Percentiles rank a stretch among this genome's conserved stretches.
These are phyloP conservation scores for Brachionus rotundiformis DNA, from an alignment of 1,140 invertebrate genomes.

Conservation along the genomic window DNA sequence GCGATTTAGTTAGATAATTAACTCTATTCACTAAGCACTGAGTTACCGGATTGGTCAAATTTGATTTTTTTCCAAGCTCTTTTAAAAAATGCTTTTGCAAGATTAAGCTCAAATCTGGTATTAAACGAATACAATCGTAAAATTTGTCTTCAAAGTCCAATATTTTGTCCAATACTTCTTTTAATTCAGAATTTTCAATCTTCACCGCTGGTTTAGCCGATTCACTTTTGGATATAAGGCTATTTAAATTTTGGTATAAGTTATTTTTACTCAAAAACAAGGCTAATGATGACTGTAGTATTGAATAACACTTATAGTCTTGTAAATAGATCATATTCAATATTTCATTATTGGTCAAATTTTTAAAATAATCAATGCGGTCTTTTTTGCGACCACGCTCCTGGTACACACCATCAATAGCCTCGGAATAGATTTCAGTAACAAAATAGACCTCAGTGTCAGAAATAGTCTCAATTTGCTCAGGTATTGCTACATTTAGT, in stretches of 20 bases:
- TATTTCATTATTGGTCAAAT: constrained; percentile 38
- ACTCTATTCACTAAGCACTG: constrained; percentile 20
- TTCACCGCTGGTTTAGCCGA: not conserved
- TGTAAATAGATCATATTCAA: constrained; percentile 44
- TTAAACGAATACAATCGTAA: constrained; percentile 25
- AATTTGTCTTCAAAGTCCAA: not conserved
- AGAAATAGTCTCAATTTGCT: not conserved
- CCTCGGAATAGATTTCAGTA: not conserved
- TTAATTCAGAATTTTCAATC: not conserved
- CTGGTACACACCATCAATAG: constrained; percentile 30
- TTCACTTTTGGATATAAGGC: not conserved
- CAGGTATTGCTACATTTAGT: not conserved
- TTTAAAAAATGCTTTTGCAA: not conserved
- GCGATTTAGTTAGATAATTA: not conserved
- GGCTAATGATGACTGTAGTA: constrained; percentile 11
- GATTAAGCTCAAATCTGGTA: constrained; percentile 25
- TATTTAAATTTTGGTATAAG: not conserved
- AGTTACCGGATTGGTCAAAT: not conserved
- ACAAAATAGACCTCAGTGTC: not conserved
- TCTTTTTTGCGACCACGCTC: not conserved
- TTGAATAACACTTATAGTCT: constrained; percentile 40
- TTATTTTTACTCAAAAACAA: constrained; percentile 25
- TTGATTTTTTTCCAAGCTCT: not conserved
- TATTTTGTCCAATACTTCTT: not conserved
- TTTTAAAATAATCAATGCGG: constrained; percentile 31